Percentiles rank a stretch among this genome's conserved stretches.
Conservation (phyloP, 2,797 vertebrate species). For the Takifugu ocellatus region DNA sequence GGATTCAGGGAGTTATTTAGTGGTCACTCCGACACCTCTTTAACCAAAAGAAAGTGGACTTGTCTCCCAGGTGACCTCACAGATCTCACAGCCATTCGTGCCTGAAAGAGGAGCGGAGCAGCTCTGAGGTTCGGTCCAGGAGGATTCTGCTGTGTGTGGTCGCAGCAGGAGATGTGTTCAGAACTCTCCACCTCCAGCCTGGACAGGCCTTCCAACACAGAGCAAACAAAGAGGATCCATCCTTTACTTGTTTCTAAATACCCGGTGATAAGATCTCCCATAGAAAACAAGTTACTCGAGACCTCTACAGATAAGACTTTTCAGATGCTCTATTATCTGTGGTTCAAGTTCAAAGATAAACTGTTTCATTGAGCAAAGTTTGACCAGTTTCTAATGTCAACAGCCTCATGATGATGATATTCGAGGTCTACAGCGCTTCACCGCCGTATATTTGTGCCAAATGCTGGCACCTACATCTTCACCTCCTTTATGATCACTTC, state of each 20-base stretch:
- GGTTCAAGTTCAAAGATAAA: too few species aligned
- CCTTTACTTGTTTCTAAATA: background rate
- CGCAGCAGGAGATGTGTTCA: slow-evolving; percentile 29
- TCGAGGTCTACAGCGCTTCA: too few species aligned
- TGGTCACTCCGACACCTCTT: background rate
- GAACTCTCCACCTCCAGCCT: slow-evolving; percentile 5
- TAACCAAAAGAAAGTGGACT: background rate
- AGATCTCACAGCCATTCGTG: background rate
- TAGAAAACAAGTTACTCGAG: background rate
- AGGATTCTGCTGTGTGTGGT: slow-evolving; percentile 36
- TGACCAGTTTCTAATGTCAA: too few species aligned
- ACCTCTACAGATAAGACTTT: background rate
- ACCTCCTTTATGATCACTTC: too few species aligned
- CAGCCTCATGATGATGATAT: too few species aligned
- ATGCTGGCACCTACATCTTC: too few species aligned
- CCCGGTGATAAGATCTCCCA: too few species aligned
- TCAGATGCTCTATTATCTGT: too few species aligned
- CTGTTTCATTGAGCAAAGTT: too few species aligned
- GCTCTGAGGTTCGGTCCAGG: slow-evolving; percentile 11
- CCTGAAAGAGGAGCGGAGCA: background rate
- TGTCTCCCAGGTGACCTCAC: background rate
- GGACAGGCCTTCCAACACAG: slow-evolving; percentile 11
- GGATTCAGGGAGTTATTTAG: background rate
- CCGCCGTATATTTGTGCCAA: too few species aligned
- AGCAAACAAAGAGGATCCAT: slow-evolving; percentile 5